phyloP scores from a whole-genome alignment of 2,888 invertebrate species.

The Tetramorium bicarinatum region DNA sequence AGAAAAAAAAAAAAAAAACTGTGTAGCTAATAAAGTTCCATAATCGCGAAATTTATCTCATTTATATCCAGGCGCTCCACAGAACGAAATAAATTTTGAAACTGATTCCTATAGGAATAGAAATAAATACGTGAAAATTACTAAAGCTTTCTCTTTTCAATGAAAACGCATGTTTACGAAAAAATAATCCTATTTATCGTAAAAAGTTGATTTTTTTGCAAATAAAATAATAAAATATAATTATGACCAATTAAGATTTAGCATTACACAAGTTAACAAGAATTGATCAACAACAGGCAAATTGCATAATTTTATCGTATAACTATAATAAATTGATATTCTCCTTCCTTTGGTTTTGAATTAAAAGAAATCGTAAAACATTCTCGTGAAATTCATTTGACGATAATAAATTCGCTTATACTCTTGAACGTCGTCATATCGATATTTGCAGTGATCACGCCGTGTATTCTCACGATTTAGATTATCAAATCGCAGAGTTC shows the following conservation, averaged over 20 bases:
- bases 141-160: background rate
- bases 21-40: background rate
- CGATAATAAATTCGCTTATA: conserved; percentile 4
- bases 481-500: conserved; percentile 33
- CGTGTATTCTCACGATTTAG: conserved; percentile 61
- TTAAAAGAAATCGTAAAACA: background rate
- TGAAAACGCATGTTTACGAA: background rate
- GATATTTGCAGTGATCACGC: conserved; percentile 42
- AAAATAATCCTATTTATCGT: background rate
- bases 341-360: conserved; percentile 7
- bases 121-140: background rate
- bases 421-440: conserved; percentile 16
- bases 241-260: background rate
- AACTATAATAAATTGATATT: background rate
- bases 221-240: background rate
- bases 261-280: background rate
- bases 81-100: too few relatives aligned
- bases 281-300: background rate
- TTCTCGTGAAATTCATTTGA: background rate
- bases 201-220: background rate
- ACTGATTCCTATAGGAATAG: too few relatives aligned
- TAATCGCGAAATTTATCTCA: background rate
- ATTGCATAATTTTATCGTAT: background rate
- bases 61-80: too few relatives aligned
- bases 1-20: background rate